phyloP scores from a whole-genome alignment of 2,888 invertebrate species.

The Microplitis deprimator region DNA sequence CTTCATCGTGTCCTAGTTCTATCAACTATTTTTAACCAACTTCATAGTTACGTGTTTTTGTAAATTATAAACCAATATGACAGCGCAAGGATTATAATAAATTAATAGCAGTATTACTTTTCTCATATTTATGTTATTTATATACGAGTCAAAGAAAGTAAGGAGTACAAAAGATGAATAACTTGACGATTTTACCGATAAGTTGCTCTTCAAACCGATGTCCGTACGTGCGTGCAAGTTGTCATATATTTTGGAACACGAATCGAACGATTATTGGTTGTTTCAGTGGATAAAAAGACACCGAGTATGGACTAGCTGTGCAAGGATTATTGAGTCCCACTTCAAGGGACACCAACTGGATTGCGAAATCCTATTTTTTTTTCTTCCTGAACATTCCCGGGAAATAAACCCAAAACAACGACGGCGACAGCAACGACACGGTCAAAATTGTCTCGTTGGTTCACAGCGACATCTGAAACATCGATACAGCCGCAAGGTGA shows the following conservation, averaged over 20 bases:
- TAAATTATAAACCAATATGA: background rate
- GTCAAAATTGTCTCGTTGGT: constrained; percentile 49
- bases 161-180: background rate
- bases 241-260: constrained; percentile 5
- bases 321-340: constrained; percentile 8
- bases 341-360: constrained; percentile 15
- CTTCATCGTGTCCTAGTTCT: background rate
- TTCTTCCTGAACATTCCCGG: constrained; percentile 34
- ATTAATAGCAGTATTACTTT: too few species aligned
- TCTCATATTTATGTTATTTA: too few species aligned
- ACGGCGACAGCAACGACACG: constrained; percentile 52
- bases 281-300: constrained; percentile 64
- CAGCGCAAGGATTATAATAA: background rate
- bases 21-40: background rate
- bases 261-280: constrained; percentile 54
- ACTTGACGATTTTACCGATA: background rate
- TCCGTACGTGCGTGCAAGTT: constrained; percentile 14
- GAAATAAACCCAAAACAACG: constrained; percentile 40
- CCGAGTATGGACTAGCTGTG: constrained; percentile 66
- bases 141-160: background rate
- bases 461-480: constrained; percentile 63
- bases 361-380: background rate
- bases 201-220: constrained; percentile 5
- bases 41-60: background rate
- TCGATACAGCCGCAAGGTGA: constrained; percentile 69